Base-by-base conservation (phyloP, 1,140 invertebrate species). In the Leptonema lineaticorne region DNA sequence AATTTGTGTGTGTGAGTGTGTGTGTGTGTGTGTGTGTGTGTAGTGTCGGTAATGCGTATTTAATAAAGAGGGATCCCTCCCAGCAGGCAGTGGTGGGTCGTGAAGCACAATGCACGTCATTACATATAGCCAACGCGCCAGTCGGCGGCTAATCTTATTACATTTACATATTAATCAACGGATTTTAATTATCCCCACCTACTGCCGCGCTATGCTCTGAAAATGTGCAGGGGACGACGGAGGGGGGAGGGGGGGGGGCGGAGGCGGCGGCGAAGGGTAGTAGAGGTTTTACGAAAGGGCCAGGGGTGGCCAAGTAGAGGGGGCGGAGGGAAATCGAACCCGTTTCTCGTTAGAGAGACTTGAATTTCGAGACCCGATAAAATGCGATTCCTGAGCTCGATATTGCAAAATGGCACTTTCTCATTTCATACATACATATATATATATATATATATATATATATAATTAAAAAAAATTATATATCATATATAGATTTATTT, bases 91-190 rank as follows among this genome's bases (percentile, higher is more conserved):
- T 29, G 41, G 24, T n/a, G 62, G 62, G 45, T 62, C 58, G 58
- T 62, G 29, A 27, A 29, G 62, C 45, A 64, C 70, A 72, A 69
- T 72, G 70, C 70, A 72, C 67, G 70, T 72, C 70, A 72, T 72
- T 69, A 72, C 70, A 72, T 67, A 72, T 60, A 72, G 67, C 67
- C 57, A 37, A 63, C 67, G 56, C 65, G 58, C 63, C 67, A 72
- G 70, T 69, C 70, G 79, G 78, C 78, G 78, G 81, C 90, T 93
- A 92, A 93, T 93, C 91, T 93, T 92, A 93, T 93, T 92, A 93
- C 92, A 92, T 93, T 93, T 93, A 93, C 91, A 93, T 93, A 93
- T 93, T 93, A 93, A 93, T 93, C 91, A 93, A 93, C 89, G 90
- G 90, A 93, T 93, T 93, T 92, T 93, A 93, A 93, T 93, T 93